phyloP scores from a whole-genome alignment of 2,888 invertebrate species.

The Rotaria sp. region DNA sequence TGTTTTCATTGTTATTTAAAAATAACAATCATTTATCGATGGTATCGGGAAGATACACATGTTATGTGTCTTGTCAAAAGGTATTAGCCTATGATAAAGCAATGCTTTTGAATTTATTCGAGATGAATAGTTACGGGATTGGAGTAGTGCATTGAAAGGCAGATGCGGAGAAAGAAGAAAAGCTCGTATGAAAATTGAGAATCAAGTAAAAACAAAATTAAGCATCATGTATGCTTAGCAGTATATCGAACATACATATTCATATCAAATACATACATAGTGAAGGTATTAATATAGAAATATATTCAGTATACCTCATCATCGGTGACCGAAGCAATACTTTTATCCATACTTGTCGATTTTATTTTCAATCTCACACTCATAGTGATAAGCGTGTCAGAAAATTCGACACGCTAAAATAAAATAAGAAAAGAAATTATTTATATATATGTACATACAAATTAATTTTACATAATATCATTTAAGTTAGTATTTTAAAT shows the following conservation, averaged over 20 bases:
- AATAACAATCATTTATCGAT: not conserved
- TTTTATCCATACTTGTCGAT: not conserved
- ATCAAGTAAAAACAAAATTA: not conserved
- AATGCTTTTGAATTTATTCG: not conserved
- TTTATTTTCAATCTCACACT: slow-evolving; percentile 2
- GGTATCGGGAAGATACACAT: not conserved
- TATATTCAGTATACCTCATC: not conserved
- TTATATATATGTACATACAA: not conserved
- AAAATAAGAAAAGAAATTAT: not conserved
- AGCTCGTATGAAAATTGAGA: not conserved
- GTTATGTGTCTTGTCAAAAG: not conserved
- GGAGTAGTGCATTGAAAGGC: not conserved
- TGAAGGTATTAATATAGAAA: no score
- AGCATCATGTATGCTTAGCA: not conserved
- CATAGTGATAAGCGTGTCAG: not conserved
- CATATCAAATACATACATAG: not conserved
- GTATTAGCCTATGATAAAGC: not conserved
- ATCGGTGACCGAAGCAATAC: not conserved
- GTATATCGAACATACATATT: not conserved
- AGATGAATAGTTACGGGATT: not conserved
- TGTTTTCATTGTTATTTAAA: not conserved
- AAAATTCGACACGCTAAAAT: not conserved
- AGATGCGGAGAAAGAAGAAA: not conserved
- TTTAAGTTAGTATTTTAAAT: not conserved
- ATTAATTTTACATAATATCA: not conserved